phyloP scores from a whole-genome alignment of 2,113 vertebrate genomes.

The Boulengeromyrus knoepffleri region DNA sequence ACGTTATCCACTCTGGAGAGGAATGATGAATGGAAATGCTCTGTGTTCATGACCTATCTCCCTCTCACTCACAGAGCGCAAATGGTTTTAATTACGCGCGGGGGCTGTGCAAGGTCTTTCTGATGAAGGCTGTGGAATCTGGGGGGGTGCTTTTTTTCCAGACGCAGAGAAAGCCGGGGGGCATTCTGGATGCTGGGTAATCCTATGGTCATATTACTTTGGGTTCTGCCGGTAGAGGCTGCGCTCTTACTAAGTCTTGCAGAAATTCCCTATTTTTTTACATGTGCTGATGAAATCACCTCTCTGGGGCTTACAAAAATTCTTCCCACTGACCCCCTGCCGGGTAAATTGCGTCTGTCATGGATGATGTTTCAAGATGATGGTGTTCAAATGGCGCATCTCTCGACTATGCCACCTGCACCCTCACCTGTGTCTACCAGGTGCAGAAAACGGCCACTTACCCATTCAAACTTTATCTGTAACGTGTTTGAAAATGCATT shows the following conservation, averaged over 20 bases:
- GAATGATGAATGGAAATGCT: slow-evolving; percentile 19
- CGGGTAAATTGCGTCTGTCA: background rate
- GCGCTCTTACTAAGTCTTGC: background rate
- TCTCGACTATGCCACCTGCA: background rate
- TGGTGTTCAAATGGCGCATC: background rate
- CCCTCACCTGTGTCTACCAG: background rate
- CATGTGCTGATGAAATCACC: background rate
- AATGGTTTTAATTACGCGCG: slow-evolving; percentile 41
- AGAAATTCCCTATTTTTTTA: background rate
- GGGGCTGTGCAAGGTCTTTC: slow-evolving; percentile 18
- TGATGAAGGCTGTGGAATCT: background rate
- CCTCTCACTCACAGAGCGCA: slow-evolving; percentile 17
- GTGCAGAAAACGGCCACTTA: background rate
- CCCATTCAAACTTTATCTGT: background rate
- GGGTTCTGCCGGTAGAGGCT: background rate
- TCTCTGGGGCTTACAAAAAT: background rate
- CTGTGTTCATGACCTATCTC: slow-evolving; percentile 5
- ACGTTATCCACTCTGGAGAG: background rate
- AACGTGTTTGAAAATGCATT: background rate
- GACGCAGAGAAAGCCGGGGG: background rate
- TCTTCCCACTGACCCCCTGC: background rate
- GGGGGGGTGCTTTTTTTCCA: slow-evolving; percentile 5
- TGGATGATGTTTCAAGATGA: background rate
- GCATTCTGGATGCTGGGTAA: background rate
- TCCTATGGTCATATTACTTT: background rate